These are phyloP conservation scores for Endomychus coccineus DNA, from an alignment of 2,888 invertebrate genomes.

Conservation along the genomic window DNA sequence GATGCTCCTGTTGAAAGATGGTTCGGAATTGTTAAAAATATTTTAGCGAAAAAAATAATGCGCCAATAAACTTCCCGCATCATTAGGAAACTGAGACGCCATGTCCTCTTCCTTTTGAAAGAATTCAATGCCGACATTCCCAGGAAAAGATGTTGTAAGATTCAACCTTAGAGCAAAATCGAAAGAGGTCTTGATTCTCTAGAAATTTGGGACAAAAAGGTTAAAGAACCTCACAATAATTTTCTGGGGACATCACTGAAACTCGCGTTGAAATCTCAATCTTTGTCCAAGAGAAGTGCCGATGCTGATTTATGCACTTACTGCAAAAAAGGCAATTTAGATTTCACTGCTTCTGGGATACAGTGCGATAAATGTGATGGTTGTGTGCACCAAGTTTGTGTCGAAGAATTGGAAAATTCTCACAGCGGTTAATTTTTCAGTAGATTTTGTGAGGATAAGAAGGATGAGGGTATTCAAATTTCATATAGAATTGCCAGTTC, in stretches of 20 bases:
- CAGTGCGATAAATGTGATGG: slow-evolving; percentile 2
- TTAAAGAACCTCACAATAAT: too few relatives aligned
- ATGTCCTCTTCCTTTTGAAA: slow-evolving; percentile 1
- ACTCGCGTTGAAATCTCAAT: slow-evolving; percentile 1
- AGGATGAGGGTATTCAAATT: too few relatives aligned
- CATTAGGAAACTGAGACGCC: background rate
- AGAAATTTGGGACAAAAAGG: slow-evolving; percentile 5
- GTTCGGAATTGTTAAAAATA: slow-evolving; percentile 3
- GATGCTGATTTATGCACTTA: slow-evolving; percentile 4
- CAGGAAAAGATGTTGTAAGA: background rate
- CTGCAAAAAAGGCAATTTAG: slow-evolving; percentile 4
- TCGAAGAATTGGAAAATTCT: background rate
- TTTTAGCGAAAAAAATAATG: slow-evolving; percentile 1
- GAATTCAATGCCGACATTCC: background rate
- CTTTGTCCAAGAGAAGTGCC: too few relatives aligned
- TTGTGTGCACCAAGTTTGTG: slow-evolving; percentile 3
- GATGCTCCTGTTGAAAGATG: slow-evolving; percentile 7
- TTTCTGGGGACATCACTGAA: slow-evolving; percentile 3
- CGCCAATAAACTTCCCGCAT: background rate
- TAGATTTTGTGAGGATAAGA: too few relatives aligned
- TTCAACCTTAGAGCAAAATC: background rate
- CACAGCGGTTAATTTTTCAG: background rate
- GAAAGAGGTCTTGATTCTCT: slow-evolving; percentile 1
- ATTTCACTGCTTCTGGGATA: slow-evolving; percentile 1
- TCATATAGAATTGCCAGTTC: too few relatives aligned